These are phyloP conservation scores for Cyclargus thomasi DNA, from an alignment of 1,140 invertebrate genomes.

Conservation along the genomic window DNA sequence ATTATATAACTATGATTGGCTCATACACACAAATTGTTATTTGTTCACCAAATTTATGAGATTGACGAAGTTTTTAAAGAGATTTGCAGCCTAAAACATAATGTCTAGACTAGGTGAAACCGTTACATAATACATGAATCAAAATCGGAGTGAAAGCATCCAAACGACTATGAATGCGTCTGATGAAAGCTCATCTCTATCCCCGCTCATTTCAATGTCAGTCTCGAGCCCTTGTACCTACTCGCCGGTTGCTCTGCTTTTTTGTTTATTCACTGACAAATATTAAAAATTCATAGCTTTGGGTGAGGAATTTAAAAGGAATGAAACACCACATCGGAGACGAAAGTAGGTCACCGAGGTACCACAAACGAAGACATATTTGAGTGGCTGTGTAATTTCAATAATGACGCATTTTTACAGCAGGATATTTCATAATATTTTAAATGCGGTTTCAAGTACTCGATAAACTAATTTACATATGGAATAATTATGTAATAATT, in stretches of 20 bases:
- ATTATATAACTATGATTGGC: no score
- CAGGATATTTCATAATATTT: not conserved
- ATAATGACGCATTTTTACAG: not conserved
- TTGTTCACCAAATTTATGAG: no score
- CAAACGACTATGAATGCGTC: not conserved
- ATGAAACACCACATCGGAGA: constrained; percentile 9
- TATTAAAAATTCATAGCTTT: constrained; percentile 9
- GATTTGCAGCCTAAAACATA: not conserved
- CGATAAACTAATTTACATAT: no score
- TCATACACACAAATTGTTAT: no score
- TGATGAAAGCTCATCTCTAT: not conserved
- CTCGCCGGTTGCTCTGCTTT: not conserved
- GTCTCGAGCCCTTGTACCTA: not conserved
- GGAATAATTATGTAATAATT: no score
- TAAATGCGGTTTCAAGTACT: no score
- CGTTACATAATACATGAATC: not conserved
- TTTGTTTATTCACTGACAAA: constrained; percentile 1
- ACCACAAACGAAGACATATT: not conserved
- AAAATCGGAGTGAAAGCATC: not conserved
- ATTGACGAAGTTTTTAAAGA: no score
- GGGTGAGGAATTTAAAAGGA: constrained; percentile 7
- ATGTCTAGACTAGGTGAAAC: not conserved
- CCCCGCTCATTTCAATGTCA: not conserved
- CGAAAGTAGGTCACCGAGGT: constrained; percentile 11
- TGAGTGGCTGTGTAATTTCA: not conserved